phyloP scores from a whole-genome alignment of 2,113 vertebrate species.

The Ptilonorhynchus violaceus region DNA sequence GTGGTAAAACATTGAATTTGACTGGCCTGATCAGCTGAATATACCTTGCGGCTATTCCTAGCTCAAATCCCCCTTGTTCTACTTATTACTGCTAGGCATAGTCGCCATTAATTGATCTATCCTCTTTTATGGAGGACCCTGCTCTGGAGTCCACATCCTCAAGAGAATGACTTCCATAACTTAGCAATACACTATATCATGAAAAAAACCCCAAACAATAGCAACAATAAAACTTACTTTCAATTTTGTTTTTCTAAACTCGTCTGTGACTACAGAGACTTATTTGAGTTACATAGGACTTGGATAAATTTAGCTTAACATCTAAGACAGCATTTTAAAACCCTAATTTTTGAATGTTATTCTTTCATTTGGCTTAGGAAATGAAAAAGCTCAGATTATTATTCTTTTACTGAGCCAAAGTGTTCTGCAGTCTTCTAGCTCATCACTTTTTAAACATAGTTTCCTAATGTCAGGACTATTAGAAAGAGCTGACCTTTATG shows the following conservation, averaged over 20 bases:
- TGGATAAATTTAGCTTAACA: background rate
- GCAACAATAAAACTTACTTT: background rate
- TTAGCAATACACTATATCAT: background rate
- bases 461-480: background rate
- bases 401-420: background rate
- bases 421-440: background rate
- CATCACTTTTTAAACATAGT: background rate
- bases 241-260: background rate
- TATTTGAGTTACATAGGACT: background rate
- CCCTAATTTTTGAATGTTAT: background rate
- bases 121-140: background rate
- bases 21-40: conserved; percentile 33
- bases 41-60: background rate
- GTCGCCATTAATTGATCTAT: background rate
- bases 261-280: background rate
- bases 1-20: conserved; percentile 38
- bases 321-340: background rate
- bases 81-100: background rate
- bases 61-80: background rate
- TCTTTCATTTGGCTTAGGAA: background rate
- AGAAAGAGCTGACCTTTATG: background rate
- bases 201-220: background rate
- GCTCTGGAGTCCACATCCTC: background rate
- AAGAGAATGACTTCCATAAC: background rate
- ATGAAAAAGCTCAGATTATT: background rate